A percentile compares a stretch with the other conserved stretches of the same genome.
Evolutionary conservation across 2,888 invertebrate species (phyloP).

Genomic region (Bimastos eiseni): DNA sequence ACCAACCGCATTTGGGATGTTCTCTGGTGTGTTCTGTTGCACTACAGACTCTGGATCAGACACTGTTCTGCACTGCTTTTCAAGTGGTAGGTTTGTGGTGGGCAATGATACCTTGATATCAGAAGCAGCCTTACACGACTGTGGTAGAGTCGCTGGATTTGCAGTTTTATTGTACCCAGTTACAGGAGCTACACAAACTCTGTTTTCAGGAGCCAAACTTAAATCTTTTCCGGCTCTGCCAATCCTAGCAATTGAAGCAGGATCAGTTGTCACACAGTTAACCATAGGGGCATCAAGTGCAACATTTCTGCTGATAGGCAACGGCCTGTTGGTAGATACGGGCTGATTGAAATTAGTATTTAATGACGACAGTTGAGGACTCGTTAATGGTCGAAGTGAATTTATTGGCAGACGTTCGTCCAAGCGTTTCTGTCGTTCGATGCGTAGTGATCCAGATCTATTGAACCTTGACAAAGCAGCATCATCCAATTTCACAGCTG

Average conservation of each 20-base stretch:
- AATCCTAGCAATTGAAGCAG: neutral
- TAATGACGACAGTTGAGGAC: neutral
- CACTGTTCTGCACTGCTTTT: neutral
- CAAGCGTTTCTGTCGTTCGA: neutral
- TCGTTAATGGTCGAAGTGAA: neutral
- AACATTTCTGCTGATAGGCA: neutral
- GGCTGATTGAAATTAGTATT: neutral
- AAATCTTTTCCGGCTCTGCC: neutral
- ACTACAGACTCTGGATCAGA: neutral
- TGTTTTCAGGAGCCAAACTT: neutral
- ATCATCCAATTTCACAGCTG: slow-evolving; percentile 17
- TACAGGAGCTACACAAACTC: neutral
- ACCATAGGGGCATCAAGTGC: neutral
- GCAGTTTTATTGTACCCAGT: neutral
- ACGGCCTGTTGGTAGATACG: neutral
- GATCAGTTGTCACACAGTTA: neutral
- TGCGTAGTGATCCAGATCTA: neutral
- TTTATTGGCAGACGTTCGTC: neutral
- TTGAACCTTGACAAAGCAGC: neutral
- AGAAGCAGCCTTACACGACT: neutral
- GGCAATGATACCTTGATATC: neutral
- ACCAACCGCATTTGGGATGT: neutral
- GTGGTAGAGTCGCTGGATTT: neutral
- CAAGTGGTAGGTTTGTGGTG: neutral
- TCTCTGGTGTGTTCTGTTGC: neutral